These are phyloP conservation scores for Bambusicola thoracicus DNA, from an alignment of 2,113 vertebrate genomes.

Conservation along the genomic window DNA sequence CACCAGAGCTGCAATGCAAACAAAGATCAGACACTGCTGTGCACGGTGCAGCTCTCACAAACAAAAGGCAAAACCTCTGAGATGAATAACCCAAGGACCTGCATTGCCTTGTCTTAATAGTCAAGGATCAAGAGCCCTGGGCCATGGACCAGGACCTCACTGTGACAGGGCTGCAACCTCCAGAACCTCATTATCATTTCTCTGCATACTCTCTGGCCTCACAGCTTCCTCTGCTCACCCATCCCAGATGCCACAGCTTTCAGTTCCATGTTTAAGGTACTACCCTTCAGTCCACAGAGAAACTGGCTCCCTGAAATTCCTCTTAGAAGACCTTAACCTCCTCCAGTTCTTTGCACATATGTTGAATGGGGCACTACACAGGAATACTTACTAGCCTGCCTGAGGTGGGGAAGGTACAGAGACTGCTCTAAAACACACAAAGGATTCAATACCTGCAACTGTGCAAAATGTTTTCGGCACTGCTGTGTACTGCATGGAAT, in stretches of 20 bases:
- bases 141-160: accelerated
- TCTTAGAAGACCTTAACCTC: background rate
- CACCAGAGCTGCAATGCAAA: slow-evolving; percentile 76
- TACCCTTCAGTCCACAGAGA: background rate
- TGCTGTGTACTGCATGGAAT: background rate
- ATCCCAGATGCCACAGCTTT: accelerated
- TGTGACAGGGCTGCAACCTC: accelerated
- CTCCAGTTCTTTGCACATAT: background rate
- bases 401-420: background rate
- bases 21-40: accelerated
- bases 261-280: background rate
- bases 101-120: background rate
- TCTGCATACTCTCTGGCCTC: background rate
- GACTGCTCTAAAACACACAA: background rate
- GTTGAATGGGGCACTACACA: background rate
- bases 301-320: background rate
- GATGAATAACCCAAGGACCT: background rate
- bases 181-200: accelerated
- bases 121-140: accelerated
- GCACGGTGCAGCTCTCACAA: background rate
- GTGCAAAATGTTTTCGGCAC: background rate
- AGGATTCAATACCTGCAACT: background rate
- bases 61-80: background rate
- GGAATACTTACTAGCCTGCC: background rate
- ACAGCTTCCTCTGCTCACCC: background rate